These are phyloP conservation scores for Cryptus viduatorius DNA, from an alignment of 2,888 invertebrate species.

Conservation along the genomic window DNA sequence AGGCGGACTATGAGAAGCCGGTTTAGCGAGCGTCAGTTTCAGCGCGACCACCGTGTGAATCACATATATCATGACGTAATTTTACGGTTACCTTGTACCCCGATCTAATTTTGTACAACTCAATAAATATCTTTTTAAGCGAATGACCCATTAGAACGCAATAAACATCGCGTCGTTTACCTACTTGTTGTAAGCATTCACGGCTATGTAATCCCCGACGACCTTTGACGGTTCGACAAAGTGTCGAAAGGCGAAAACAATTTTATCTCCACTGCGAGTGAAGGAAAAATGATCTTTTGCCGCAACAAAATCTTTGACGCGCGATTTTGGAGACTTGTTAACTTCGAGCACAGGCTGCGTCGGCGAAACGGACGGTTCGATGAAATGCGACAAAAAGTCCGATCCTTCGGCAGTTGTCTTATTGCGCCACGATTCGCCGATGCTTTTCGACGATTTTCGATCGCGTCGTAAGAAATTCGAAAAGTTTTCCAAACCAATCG, in stretches of 20 bases:
- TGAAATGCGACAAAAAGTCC: conserved; percentile 48
- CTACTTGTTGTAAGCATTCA: conserved; percentile 72
- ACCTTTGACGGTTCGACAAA: conserved; percentile 67
- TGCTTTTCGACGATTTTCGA: not conserved
- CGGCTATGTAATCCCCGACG: conserved; percentile 67
- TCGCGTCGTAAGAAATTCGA: not conserved
- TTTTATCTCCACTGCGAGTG: conserved; percentile 53
- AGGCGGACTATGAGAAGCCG: too few species aligned
- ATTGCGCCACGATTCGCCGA: conserved; percentile 17
- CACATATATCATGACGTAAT: too few species aligned
- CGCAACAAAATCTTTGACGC: not conserved
- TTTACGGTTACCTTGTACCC: too few species aligned
- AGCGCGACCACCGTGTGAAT: too few species aligned
- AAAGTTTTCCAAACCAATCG: not conserved
- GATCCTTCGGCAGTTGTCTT: conserved; percentile 41
- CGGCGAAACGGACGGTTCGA: conserved; percentile 31
- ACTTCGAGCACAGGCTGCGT: not conserved
- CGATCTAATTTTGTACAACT: too few species aligned
- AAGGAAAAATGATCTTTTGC: conserved; percentile 20
- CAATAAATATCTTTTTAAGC: not conserved
- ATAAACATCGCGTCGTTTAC: not conserved
- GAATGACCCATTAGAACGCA: not conserved
- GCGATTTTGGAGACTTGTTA: conserved; percentile 1
- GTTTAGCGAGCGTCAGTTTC: too few species aligned
- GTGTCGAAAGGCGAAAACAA: conserved; percentile 71